Evolutionary conservation across 2,888 invertebrate species (phyloP), one percentile per base, ranked within the genome.

Genomic region (Steromphala cineraria): DNA sequence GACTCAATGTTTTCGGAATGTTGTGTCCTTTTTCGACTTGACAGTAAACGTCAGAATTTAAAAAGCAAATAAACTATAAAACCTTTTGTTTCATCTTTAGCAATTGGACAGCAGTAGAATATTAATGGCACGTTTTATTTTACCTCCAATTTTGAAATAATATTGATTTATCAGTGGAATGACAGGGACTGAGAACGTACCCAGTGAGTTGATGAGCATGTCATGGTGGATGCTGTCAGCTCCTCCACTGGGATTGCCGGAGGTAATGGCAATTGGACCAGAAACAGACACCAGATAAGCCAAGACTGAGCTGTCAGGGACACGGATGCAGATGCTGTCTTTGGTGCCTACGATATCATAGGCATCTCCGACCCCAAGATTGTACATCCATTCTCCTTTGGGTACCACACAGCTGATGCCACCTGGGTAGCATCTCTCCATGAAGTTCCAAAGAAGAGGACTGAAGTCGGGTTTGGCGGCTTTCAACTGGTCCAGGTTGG

Each of bases 161-260:
- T 36, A 36, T 36, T 36, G 36, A 36, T 7, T 4, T 7, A 4
- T 36, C 36, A 36, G 2, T 36, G 36, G 36, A 36, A 36, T 36
- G 8, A 21, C 24, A 21, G n/a, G 3, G 17, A n/a, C 1, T 24
- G 56, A 8, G n/a, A 4, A 84, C 86, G 67, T 62, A 89, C 89
- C 89, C 28, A 89, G 79, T 8, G 86, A 84, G 28, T 87, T 81
- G 40, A 89, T 81, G 36, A 89, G 87, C 85, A 85, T 87, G 74
- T 85, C 84, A 80, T 89, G 89, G 56, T 89, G 89, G 21, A 84
- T 84, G 77, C 89, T 89, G 84, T 89, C 89, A 2, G 84, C 85
- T 62, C 86, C 89, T 0, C 89, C 89, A 71, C 88, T 88, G 19
- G 87, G 88, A 79, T 89, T 89, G 55, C 87, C 89, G 0, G 89